A percentile compares a stretch with the other conserved stretches of the same genome.
phyloP scores from a whole-genome alignment of 2,113 vertebrate genomes.

The Crotophaga sulcirostris region DNA sequence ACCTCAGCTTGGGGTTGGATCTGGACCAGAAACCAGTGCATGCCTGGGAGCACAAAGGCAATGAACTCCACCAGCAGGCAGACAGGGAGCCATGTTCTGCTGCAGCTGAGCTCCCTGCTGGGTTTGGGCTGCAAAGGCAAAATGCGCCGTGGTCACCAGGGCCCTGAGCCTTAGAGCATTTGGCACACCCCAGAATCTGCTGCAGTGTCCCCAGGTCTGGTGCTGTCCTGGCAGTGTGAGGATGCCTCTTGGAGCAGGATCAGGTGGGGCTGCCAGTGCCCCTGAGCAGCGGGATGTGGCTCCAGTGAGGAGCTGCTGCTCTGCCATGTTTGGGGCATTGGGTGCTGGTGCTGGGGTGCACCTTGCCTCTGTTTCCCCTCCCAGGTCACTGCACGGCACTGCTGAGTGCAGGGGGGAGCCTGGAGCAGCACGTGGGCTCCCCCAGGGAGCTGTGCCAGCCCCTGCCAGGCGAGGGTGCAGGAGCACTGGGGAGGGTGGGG shows the following conservation, averaged over 20 bases:
- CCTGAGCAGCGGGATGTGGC: not conserved
- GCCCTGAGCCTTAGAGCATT: not conserved
- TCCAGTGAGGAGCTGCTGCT: not conserved
- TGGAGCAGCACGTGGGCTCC: not conserved
- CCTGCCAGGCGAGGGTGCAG: not conserved
- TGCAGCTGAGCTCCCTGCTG: not conserved
- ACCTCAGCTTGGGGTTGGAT: constrained; percentile 30
- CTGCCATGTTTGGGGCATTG: not conserved
- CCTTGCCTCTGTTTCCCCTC: not conserved
- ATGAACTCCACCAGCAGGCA: not conserved
- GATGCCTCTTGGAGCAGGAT: not conserved
- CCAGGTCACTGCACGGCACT: not conserved
- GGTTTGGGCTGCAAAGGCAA: not conserved
- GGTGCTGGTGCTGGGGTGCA: not conserved
- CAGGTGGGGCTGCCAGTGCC: not conserved
- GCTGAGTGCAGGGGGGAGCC: not conserved
- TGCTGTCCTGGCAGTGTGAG: not conserved
- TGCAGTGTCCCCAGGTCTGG: not conserved
- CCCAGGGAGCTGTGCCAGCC: not conserved
- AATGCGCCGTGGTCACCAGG: not conserved
- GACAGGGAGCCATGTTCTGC: not conserved
- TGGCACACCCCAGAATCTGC: not conserved
- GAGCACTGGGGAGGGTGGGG: rapidly evolving
- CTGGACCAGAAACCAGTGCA: constrained; percentile 13
- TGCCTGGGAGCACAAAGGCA: constrained; percentile 11